Evolutionary conservation across 1,140 invertebrate genomes (phyloP).

Genomic region (Tetramorium alpestre): DNA sequence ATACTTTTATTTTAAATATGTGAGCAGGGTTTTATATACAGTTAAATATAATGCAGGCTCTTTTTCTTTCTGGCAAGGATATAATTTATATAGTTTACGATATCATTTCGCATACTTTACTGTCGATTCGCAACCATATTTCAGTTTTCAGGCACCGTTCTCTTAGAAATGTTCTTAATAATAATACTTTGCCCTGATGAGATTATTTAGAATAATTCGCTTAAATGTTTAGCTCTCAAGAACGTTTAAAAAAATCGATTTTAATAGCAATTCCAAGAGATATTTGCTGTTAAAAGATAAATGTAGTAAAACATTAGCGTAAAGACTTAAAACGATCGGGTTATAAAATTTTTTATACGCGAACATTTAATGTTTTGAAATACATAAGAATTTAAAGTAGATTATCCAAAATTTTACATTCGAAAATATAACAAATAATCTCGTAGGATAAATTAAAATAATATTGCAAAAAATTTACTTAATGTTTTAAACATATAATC

Average conservation of each 20-base stretch:
- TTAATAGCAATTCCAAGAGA: conserved; percentile 31
- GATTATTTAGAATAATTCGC: conserved; percentile 55
- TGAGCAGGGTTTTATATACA: conserved; percentile 47
- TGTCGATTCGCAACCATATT: background rate
- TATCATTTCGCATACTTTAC: conserved; percentile 5
- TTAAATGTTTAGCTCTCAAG: background rate
- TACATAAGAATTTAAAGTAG: background rate
- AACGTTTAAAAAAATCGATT: background rate
- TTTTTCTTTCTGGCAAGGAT: conserved; percentile 7
- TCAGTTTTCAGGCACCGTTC: conserved; percentile 16
- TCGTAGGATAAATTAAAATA: background rate
- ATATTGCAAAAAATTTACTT: too few species aligned
- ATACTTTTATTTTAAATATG: conserved; percentile 36
- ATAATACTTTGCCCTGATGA: conserved; percentile 44
- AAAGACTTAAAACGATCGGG: background rate
- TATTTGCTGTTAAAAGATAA: background rate
- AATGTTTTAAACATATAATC: background rate
- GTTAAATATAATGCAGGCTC: conserved; percentile 34
- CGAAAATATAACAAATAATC: background rate
- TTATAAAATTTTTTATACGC: background rate
- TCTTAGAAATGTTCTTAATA: conserved; percentile 46
- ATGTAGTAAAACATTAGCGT: background rate
- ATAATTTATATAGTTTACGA: background rate
- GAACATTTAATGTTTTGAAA: background rate
- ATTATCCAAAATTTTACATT: background rate